Percentiles rank a stretch among this genome's conserved stretches.
Evolutionary conservation across 2,113 vertebrate genomes (phyloP).

Genomic region (Siniperca chuatsi): DNA sequence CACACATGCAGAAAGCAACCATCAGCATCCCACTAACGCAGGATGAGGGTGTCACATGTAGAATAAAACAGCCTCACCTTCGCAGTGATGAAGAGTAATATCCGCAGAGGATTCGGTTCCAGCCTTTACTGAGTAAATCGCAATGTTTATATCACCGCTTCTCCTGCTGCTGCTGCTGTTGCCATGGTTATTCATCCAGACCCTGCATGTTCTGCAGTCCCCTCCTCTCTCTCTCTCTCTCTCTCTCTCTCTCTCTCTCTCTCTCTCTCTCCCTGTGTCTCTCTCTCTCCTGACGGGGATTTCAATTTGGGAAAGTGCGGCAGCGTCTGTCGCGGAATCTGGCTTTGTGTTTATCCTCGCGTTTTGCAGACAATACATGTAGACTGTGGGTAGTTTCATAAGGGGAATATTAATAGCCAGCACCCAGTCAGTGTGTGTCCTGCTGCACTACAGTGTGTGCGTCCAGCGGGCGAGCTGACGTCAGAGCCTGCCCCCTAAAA

Average conservation of each 20-base stretch:
- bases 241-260: slow-evolving; percentile 27
- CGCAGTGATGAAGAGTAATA: slow-evolving; percentile 53
- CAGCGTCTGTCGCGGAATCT: slow-evolving; percentile 62
- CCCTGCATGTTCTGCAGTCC: slow-evolving; percentile 77
- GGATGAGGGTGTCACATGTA: slow-evolving; percentile 36
- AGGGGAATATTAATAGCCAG: slow-evolving; percentile 66
- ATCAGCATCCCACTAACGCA: slow-evolving; percentile 15
- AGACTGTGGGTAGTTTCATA: slow-evolving; percentile 36
- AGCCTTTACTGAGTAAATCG: slow-evolving; percentile 22
- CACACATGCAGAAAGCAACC: slow-evolving; percentile 38
- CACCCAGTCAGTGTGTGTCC: slow-evolving; percentile 29
- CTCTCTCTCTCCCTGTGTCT: slow-evolving; percentile 8
- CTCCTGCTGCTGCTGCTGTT: slow-evolving; percentile 85
- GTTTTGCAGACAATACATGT: slow-evolving; percentile 16
- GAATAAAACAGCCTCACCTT: slow-evolving; percentile 78
- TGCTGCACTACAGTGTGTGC: slow-evolving; percentile 40
- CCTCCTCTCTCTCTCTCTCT: slow-evolving; percentile 28
- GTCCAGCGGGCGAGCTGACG: slow-evolving; percentile 71
- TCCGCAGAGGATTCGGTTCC: slow-evolving; percentile 60
- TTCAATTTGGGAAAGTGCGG: slow-evolving; percentile 73
- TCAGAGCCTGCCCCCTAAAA: slow-evolving; percentile 67
- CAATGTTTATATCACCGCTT: slow-evolving; percentile 78
- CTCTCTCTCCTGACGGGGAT: slow-evolving; percentile 50
- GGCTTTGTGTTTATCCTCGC: slow-evolving; percentile 34
- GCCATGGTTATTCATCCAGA: slow-evolving; percentile 89